Conservation (phyloP, 2,797 vertebrate species). For the Borostomias antarcticus region DNA sequence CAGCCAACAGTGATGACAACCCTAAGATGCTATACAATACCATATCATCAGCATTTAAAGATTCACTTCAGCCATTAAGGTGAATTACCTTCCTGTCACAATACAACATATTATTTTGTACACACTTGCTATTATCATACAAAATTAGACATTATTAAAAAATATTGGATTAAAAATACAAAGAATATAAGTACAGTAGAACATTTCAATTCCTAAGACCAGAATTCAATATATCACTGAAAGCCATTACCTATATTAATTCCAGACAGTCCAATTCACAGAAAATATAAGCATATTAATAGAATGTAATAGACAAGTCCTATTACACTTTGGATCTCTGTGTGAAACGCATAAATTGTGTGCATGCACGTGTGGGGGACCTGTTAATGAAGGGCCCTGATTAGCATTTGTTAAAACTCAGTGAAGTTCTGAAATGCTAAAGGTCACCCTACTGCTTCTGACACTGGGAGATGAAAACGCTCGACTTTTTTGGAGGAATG, state of each 20-base stretch:
- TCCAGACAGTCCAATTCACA: constrained; percentile 50
- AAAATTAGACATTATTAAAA: constrained; percentile 36
- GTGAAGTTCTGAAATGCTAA: constrained; percentile 75
- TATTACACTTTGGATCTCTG: constrained; percentile 57
- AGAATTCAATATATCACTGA: constrained; percentile 35
- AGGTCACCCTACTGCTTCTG: constrained; percentile 76
- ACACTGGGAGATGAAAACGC: constrained; percentile 75
- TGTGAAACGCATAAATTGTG: constrained; percentile 64
- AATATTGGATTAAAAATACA: constrained; percentile 41
- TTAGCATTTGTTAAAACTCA: constrained; percentile 82
- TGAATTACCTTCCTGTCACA: constrained; percentile 31
- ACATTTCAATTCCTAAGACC: constrained; percentile 38
- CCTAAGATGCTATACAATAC: constrained; percentile 33
- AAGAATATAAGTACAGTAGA: constrained; percentile 37
- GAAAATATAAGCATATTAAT: constrained; percentile 57
- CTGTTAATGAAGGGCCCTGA: constrained; percentile 76
- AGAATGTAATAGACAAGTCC: constrained; percentile 57
- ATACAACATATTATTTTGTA: constrained; percentile 34
- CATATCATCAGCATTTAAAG: constrained; percentile 28
- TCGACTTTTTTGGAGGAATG: constrained; percentile 76
- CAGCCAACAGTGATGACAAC: constrained; percentile 42
- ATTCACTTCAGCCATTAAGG: constrained; percentile 18
- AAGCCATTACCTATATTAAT: constrained; percentile 47
- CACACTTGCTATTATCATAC: constrained; percentile 25
- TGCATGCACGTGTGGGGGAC: constrained; percentile 32